These are phyloP conservation scores for Drosophila persimilis DNA, from an alignment of 1,140 invertebrate genomes.

Conservation along the genomic window DNA sequence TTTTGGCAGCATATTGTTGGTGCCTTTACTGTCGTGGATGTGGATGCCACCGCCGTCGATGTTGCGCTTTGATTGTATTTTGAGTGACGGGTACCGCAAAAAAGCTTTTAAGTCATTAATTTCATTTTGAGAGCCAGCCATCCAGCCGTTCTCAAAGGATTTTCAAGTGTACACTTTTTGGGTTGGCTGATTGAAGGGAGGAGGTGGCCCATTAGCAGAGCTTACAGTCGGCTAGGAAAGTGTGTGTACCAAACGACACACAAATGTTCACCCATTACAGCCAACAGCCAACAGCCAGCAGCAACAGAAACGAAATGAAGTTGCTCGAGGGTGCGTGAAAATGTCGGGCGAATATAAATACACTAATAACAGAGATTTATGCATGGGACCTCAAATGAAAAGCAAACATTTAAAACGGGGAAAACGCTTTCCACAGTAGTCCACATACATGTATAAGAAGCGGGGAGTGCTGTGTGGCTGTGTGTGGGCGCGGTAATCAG, in stretches of 20 bases:
- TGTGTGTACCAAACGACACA: background rate
- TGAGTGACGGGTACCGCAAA: constrained; percentile 78
- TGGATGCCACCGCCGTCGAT: constrained; percentile 9
- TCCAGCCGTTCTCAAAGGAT: constrained; percentile 66
- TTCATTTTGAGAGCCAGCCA: constrained; percentile 64
- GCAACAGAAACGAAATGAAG: constrained; percentile 34
- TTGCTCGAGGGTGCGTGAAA: constrained; percentile 47
- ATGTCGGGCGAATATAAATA: constrained; percentile 63
- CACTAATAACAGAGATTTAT: constrained; percentile 74
- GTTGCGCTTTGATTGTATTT: constrained; percentile 76
- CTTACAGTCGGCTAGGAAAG: background rate
- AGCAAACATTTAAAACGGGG: constrained; percentile 41
- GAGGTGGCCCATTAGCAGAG: constrained; percentile 12
- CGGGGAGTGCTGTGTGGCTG: constrained; percentile 4
- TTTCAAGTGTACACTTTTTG: constrained; percentile 69
- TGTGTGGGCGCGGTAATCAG: constrained; percentile 30
- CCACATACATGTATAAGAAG: constrained; percentile 67
- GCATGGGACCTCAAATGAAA: constrained; percentile 35
- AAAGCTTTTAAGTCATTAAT: constrained; percentile 81
- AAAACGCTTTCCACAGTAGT: constrained; percentile 21
- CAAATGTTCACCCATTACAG: constrained; percentile 31
- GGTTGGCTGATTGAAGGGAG: constrained; percentile 16
- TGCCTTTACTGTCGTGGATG: constrained; percentile 3
- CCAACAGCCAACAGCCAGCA: too few relatives aligned
- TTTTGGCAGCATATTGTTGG: constrained; percentile 20